Conservation (phyloP, 1,140 invertebrate species). For the Lasioglossum albipes region DNA sequence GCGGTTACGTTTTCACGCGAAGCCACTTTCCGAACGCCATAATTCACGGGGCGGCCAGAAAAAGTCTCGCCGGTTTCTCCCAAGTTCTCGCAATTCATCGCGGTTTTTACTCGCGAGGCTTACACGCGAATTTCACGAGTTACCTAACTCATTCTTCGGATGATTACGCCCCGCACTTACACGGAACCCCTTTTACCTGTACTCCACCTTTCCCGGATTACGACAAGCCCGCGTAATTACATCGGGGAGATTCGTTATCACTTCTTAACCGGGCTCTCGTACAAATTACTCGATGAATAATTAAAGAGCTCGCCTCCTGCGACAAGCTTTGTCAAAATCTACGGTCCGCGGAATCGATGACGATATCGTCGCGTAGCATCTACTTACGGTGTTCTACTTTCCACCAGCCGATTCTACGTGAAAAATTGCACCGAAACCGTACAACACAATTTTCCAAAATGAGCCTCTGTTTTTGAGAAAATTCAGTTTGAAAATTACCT, state of each 20-base stretch:
- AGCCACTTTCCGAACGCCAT: constrained; percentile 10
- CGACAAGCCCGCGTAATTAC: constrained; percentile 28
- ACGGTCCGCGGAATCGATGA: no score
- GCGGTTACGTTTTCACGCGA: no score
- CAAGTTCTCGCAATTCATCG: constrained; percentile 35
- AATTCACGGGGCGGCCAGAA: constrained; percentile 2
- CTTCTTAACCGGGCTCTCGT: constrained; percentile 1
- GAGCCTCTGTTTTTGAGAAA: no score
- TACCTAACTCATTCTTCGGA: constrained; percentile 41
- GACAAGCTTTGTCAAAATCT: no score
- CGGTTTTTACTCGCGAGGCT: constrained; percentile 35
- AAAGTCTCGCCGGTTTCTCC: neutral
- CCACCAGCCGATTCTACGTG: no score
- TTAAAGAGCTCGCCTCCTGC: no score
- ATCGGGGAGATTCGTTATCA: neutral
- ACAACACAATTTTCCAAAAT: no score
- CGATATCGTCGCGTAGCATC: no score
- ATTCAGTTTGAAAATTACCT: no score
- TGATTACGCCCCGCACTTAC: constrained; percentile 36
- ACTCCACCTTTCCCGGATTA: constrained; percentile 18
- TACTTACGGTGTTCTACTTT: no score
- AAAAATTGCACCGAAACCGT: no score
- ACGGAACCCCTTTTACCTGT: constrained; percentile 31
- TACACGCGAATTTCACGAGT: constrained; percentile 33
- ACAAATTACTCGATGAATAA: neutral